A percentile compares a stretch with the other conserved stretches of the same genome.
phyloP scores from a whole-genome alignment of 2,888 invertebrate species.

The Diaperis boleti region DNA sequence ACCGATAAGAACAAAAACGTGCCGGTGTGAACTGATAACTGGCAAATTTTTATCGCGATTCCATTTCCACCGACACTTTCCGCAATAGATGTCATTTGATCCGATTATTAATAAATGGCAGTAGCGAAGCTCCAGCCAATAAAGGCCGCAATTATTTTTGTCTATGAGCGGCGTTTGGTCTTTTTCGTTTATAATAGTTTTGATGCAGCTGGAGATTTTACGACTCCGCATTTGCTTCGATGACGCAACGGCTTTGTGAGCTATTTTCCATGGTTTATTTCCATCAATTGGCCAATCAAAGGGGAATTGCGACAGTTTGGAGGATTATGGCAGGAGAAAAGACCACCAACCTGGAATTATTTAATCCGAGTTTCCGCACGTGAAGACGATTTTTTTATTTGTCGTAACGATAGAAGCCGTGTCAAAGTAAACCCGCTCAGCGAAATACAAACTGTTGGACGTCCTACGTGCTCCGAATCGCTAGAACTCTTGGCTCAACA shows the following conservation, averaged over 20 bases:
- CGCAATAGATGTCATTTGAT: conserved; percentile 5
- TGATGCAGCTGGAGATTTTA: conserved; percentile 24
- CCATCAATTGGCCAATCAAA: background rate
- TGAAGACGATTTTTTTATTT: too few species aligned
- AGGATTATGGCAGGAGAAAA: background rate
- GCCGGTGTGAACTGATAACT: conserved; percentile 15
- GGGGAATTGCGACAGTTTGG: background rate
- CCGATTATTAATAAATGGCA: conserved; percentile 16
- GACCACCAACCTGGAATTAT: too few species aligned
- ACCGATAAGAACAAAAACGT: conserved; percentile 28
- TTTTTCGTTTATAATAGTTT: conserved; percentile 9
- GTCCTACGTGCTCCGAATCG: conserved; percentile 36
- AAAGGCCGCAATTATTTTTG: conserved; percentile 20
- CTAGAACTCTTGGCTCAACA: conserved; percentile 44
- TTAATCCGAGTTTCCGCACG: background rate
- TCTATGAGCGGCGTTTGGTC: conserved; percentile 8
- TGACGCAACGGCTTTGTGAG: conserved; percentile 17
- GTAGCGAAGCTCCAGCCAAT: conserved; percentile 14
- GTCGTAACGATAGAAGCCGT: background rate
- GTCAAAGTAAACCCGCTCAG: conserved; percentile 3
- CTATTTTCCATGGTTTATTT: background rate
- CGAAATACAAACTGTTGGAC: conserved; percentile 33
- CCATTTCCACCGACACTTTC: conserved; percentile 9
- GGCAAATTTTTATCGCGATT: conserved; percentile 24
- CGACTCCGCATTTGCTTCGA: conserved; percentile 12